Conservation (phyloP, 2,888 invertebrate species). For the Danaus chrysippus region DNA sequence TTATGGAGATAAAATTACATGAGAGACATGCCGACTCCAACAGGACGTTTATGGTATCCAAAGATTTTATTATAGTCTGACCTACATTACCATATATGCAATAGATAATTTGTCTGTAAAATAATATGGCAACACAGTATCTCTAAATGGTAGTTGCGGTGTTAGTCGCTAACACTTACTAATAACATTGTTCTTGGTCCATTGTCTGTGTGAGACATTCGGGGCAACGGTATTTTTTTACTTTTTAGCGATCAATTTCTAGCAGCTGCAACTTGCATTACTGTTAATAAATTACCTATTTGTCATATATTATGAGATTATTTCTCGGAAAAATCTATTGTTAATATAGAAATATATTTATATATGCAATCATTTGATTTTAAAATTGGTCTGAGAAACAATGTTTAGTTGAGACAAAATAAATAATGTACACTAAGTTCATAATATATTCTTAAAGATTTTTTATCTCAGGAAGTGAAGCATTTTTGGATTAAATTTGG, state of each 20-base stretch:
- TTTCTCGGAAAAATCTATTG: too few species aligned
- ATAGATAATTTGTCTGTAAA: constrained; percentile 16
- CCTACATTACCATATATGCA: constrained; percentile 33
- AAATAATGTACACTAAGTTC: too few species aligned
- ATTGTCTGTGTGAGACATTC: constrained; percentile 37
- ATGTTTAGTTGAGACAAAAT: too few species aligned
- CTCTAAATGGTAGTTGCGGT: constrained; percentile 31
- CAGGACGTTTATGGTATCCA: constrained; percentile 24
- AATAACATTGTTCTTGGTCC: constrained; percentile 61
- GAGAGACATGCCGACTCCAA: constrained; percentile 16
- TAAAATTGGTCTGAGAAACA: too few species aligned
- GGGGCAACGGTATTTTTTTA: constrained; percentile 10
- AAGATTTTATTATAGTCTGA: constrained; percentile 31
- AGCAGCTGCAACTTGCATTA: background rate
- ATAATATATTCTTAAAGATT: too few species aligned
- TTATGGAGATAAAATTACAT: constrained; percentile 9
- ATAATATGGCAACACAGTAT: constrained; percentile 9
- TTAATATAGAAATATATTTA: too few species aligned
- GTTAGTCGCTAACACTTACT: constrained; percentile 37
- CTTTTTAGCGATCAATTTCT: background rate
- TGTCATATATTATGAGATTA: background rate
- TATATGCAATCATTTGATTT: too few species aligned
- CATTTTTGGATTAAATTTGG: too few species aligned
- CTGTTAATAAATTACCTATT: background rate
- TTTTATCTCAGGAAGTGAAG: too few species aligned